phyloP scores from a whole-genome alignment of 2,797 vertebrate genomes.

The Lophius americanus region DNA sequence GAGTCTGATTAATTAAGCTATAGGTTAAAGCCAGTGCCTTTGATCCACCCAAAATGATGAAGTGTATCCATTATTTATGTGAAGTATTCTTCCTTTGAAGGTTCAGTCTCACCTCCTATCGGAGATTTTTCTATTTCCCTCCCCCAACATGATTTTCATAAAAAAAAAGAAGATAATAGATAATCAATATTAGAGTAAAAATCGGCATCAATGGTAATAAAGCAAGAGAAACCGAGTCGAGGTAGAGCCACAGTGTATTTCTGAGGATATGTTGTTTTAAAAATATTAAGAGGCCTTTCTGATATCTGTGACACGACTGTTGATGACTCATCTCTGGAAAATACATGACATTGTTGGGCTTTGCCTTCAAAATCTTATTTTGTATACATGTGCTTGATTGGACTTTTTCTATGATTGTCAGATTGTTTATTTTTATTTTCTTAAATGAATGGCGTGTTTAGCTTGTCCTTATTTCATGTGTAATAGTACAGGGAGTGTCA shows the following conservation, averaged over 20 bases:
- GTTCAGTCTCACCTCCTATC: background rate
- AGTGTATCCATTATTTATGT: constrained; percentile 1
- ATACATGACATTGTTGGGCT: constrained; percentile 22
- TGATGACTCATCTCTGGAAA: constrained; percentile 29
- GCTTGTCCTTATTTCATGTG: constrained; percentile 23
- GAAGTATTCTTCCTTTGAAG: background rate
- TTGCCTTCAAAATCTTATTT: constrained; percentile 54
- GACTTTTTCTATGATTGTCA: constrained; percentile 39
- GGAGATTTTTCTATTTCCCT: background rate
- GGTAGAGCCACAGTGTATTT: constrained; percentile 1
- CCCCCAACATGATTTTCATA: background rate
- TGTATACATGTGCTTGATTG: constrained; percentile 46
- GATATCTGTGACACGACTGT: constrained; percentile 44
- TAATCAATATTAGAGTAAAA: too few species aligned
- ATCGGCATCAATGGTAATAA: background rate
- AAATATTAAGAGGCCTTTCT: constrained; percentile 59
- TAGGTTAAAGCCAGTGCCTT: constrained; percentile 53
- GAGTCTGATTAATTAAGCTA: background rate
- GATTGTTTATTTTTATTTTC: constrained; percentile 48
- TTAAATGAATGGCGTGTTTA: constrained; percentile 26
- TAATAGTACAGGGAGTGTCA: constrained; percentile 7
- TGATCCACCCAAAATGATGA: constrained; percentile 8
- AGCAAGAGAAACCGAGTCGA: constrained; percentile 1
- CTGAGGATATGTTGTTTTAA: constrained; percentile 5
- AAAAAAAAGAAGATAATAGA: background rate